These are phyloP conservation scores for Tetanocera ferruginea DNA, from an alignment of 2,888 invertebrate species.

Conservation along the genomic window DNA sequence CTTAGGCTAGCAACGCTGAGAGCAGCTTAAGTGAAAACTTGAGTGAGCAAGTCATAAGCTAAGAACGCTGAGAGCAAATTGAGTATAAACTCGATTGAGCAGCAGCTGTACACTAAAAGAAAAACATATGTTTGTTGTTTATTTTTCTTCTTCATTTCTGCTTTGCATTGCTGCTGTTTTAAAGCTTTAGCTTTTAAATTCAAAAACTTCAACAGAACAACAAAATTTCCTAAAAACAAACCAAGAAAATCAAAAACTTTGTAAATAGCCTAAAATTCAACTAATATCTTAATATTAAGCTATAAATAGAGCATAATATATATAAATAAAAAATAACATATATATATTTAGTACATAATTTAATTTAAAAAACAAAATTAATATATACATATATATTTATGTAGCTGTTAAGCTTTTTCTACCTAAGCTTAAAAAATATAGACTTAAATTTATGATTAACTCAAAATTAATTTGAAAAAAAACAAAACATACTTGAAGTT, in stretches of 20 bases:
- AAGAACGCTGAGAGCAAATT: too few species aligned
- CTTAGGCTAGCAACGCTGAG: neutral
- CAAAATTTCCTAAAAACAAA: constrained; percentile 25
- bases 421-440: constrained; percentile 29
- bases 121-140: too few species aligned
- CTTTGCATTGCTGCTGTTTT: too few species aligned
- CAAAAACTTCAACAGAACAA: neutral
- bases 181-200: too few species aligned
- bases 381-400: constrained; percentile 19
- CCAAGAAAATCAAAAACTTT: neutral
- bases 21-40: neutral
- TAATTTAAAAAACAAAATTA: neutral
- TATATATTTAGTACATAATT: neutral
- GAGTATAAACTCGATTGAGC: too few species aligned
- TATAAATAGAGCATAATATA: too few species aligned
- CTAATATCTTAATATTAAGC: neutral
- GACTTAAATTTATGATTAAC: constrained; percentile 18
- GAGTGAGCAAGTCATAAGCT: too few species aligned
- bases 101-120: neutral
- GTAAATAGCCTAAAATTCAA: neutral
- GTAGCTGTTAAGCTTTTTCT: constrained; percentile 32
- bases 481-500: neutral
- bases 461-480: neutral
- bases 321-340: neutral
- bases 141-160: too few species aligned